Evolutionary conservation across 2,797 vertebrate genomes (phyloP), one percentile per base, ranked within the genome.

Genomic region (Leptodactylus fallax): DNA sequence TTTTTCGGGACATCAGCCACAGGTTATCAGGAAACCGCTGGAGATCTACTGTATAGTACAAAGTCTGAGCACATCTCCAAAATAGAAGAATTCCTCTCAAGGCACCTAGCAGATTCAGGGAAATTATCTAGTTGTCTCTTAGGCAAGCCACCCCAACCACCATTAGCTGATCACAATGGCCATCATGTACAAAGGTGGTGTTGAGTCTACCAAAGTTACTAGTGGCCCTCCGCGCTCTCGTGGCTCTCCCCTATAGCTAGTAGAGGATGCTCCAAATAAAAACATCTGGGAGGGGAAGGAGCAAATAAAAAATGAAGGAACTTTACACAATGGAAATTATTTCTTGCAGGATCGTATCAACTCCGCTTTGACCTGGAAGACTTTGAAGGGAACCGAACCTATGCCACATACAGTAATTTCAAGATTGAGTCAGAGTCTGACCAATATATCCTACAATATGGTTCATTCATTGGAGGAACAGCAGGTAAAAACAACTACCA

Each of bases 331-430:
- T 60, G 16, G 56, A 25, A 47, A 19, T 16, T 60, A 27, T 21
- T 17, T 25, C 21, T 79, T 55, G 51, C 69, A 92, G 91, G 88
- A 3, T 72, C 58, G 45, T 81, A 84, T 69, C 61, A 92, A 71
- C 87, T 91, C 4, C 61, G 23, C 2, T 72, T 90, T 14, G 90
- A 92, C 77, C 72, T 92, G 47, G 87, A 91, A 27, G 90, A 90
- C 78, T 92, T 92, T 25, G 55, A 69, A 2, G 90, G 89, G n/a
- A 86, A 45, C 49, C 1, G 0, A 0, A 86, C 83, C 21, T 92
- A 87, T 49, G 90, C 89, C 79, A 27, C 10, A 14, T 91, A 71
- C 0, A 56, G 6, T 11, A 12, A 79, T 21, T 92, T 91, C 90
- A n/a, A 13, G n/a, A 49, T 91, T 8, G 80, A 56, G 0, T 21